phyloP scores from a whole-genome alignment of 2,113 vertebrate species.

The Pedionomus torquatus region DNA sequence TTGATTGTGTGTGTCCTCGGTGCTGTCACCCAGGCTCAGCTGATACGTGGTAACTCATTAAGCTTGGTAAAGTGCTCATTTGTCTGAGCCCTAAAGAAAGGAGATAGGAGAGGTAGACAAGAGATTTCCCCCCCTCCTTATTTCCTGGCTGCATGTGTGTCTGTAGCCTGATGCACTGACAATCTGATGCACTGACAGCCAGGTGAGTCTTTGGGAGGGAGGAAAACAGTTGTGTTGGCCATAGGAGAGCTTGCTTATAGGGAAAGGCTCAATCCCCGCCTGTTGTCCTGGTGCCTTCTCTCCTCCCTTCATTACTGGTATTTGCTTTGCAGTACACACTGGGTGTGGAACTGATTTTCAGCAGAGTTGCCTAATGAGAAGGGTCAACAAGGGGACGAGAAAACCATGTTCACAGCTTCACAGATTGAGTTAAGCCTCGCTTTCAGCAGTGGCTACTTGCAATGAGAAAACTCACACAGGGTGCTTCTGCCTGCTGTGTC shows the following conservation, averaged over 20 bases:
- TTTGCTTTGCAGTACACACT: background rate
- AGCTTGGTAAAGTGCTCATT: background rate
- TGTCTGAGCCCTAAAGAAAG: background rate
- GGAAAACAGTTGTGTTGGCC: background rate
- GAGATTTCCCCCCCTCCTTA: background rate
- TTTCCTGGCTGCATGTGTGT: fast-evolving
- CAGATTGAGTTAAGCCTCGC: background rate
- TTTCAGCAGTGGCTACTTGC: background rate
- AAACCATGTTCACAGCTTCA: background rate
- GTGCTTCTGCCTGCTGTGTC: background rate
- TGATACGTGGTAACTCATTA: background rate
- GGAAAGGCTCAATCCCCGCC: background rate
- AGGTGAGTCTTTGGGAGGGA: background rate
- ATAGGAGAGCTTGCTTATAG: background rate
- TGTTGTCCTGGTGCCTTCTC: background rate
- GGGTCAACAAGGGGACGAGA: background rate
- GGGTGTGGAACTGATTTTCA: background rate
- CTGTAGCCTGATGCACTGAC: background rate
- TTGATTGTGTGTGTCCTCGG: background rate
- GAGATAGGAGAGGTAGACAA: background rate
- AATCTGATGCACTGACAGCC: background rate
- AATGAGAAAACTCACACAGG: background rate
- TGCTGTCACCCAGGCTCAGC: background rate
- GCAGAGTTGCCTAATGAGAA: background rate
- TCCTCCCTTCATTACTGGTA: background rate